phyloP scores from a whole-genome alignment of 2,797 vertebrate species.

The Pagetopsis macropterus region DNA sequence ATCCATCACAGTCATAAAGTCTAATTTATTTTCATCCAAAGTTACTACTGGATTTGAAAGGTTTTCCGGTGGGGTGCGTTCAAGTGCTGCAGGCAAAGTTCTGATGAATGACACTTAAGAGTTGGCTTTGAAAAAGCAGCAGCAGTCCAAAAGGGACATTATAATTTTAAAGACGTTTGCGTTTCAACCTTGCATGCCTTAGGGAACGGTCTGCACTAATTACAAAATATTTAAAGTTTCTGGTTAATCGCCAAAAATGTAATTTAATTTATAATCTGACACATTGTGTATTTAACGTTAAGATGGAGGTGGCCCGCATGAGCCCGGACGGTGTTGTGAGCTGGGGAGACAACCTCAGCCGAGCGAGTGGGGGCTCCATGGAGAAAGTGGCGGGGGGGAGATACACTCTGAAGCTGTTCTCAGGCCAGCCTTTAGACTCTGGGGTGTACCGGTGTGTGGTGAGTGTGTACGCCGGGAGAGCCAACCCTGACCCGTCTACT shows the following conservation, averaged over 20 bases:
- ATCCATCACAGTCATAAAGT: neutral
- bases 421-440: slow-evolving; percentile 77
- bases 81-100: slow-evolving; percentile 3
- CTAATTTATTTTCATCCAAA: neutral
- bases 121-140: neutral
- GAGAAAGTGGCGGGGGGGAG: slow-evolving; percentile 80
- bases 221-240: neutral
- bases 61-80: neutral
- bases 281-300: neutral
- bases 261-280: neutral
- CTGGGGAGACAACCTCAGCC: slow-evolving; percentile 85
- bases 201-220: neutral
- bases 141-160: neutral
- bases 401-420: slow-evolving; percentile 82
- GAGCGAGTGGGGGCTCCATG: slow-evolving; percentile 79
- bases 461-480: slow-evolving; percentile 80
- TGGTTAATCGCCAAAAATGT: neutral
- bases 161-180: neutral
- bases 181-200: neutral
- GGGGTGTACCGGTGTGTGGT: slow-evolving; percentile 84
- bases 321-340: slow-evolving; percentile 82
- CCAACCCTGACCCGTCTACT: slow-evolving; percentile 62
- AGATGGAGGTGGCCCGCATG: slow-evolving; percentile 85
- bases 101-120: slow-evolving; percentile 6
- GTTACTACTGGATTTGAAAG: neutral